Percentiles rank a stretch among this genome's conserved stretches.
These are phyloP conservation scores for Gambelia wislizenii DNA, from an alignment of 2,797 vertebrate species.

Conservation along the genomic window DNA sequence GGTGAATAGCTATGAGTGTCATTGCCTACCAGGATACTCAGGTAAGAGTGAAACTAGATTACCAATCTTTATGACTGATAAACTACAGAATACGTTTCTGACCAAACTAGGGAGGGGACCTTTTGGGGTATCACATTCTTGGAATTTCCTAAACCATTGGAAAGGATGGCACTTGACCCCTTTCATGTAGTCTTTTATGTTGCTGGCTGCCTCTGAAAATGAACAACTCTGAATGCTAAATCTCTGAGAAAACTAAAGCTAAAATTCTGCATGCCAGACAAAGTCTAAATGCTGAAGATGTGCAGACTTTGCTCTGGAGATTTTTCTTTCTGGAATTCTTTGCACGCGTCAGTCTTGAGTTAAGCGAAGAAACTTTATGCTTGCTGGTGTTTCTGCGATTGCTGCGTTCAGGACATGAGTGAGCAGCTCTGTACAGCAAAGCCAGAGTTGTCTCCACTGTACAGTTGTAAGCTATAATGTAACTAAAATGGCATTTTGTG, in stretches of 20 bases:
- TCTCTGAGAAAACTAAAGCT: too few species aligned
- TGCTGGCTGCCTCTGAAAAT: not conserved
- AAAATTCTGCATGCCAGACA: too few species aligned
- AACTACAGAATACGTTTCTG: not conserved
- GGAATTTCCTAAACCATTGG: too few species aligned
- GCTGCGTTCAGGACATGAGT: not conserved
- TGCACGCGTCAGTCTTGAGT: not conserved
- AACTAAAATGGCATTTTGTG: not conserved
- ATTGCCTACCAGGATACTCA: conserved; percentile 87
- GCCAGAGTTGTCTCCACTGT: not conserved
- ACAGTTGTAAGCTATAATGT: too few species aligned
- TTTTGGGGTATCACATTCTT: not conserved
- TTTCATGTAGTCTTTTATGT: not conserved
- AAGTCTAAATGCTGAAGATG: not conserved
- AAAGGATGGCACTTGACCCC: not conserved
- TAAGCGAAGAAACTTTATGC: not conserved
- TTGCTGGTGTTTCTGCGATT: not conserved
- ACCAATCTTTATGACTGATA: not conserved
- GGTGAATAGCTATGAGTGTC: conserved; percentile 85
- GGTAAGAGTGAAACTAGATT: conserved; percentile 77
- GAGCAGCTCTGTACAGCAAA: not conserved
- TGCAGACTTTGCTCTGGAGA: too few species aligned
- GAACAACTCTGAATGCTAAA: too few species aligned
- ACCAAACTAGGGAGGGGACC: not conserved
- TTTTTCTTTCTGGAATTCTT: not conserved